A percentile compares a stretch with the other conserved stretches of the same genome.
Evolutionary conservation across 1,140 invertebrate species (phyloP).

Genomic region (Brachionus koreanus): DNA sequence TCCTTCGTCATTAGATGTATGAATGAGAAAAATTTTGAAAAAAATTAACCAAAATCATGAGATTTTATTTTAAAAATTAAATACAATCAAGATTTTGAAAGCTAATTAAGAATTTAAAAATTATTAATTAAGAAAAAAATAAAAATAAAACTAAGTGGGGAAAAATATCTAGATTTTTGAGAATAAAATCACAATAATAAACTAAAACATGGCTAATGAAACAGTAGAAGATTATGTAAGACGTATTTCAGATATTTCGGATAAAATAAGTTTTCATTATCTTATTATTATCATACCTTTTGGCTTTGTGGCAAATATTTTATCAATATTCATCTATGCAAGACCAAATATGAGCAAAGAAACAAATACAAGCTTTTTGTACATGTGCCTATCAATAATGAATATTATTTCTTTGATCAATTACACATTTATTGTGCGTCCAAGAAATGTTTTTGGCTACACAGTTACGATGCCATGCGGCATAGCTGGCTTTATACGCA

Average conservation of each 20-base stretch:
- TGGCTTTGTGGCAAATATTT: neutral
- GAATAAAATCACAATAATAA: neutral
- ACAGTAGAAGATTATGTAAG: neutral
- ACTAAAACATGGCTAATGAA: neutral
- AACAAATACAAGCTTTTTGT: slow-evolving; percentile 18
- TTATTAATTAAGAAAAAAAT: neutral
- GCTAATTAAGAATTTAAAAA: neutral
- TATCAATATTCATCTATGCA: neutral
- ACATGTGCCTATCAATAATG: slow-evolving; percentile 26
- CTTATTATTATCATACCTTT: slow-evolving; percentile 8
- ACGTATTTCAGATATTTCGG: neutral
- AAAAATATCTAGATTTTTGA: neutral
- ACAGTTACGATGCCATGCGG: neutral
- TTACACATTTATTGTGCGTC: slow-evolving; percentile 1
- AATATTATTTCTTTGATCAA: slow-evolving; percentile 8
- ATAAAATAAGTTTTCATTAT: slow-evolving; percentile 18
- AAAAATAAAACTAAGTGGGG: neutral
- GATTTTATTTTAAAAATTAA: too few species aligned
- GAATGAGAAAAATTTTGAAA: too few species aligned
- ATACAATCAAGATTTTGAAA: neutral
- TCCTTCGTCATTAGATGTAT: too few species aligned
- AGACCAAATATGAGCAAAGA: neutral
- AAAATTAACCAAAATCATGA: too few species aligned
- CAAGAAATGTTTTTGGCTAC: slow-evolving; percentile 11
- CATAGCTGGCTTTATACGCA: neutral